Evolutionary conservation across 2,113 vertebrate genomes (phyloP), one percentile per base, ranked within the genome.

Genomic region (Empidonax traillii): DNA sequence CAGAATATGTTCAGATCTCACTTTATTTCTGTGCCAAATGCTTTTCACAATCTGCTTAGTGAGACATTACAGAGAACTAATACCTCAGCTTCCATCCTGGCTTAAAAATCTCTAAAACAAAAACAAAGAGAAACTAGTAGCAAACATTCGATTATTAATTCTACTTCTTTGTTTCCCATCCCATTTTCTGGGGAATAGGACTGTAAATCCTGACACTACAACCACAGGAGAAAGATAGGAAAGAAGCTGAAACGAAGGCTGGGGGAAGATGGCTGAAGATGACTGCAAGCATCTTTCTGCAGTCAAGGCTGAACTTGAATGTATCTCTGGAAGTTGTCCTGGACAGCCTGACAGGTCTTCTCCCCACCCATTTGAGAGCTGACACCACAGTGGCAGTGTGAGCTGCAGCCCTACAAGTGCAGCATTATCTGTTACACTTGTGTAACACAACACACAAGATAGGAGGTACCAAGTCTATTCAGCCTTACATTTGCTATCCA

Each of bases 11-110:
- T 93, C 69, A 89, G 67, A 33, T 92, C 69, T 67, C 2, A 1
- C 68, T 94, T 90, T 65, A 74, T 83, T 76, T 86, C 78, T 85
- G 27, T 93, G 85, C 83, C 91, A 94, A 93, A 66, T 67, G 66
- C 37, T 92, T 89, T 80, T 72, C 68, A 59, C 77, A 92, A 61
- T 79, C 85, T 95, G 87, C 62, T 86, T 85, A 92, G 81, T 0
- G 2, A 85, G 25, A 92, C 25, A 52, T 68, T 71, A 69, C 23
- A 91, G 53, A 91, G 61, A 89, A 93, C 61, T 81, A 95, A 62
- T 53, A 86, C 12, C 33, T 90, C 11, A 1, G 46, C 31, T 82
- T 73, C 61, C 35, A 65, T 28, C 16, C 28, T 53, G 75, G 55
- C 47, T 94, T 81, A 31, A 61, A 89, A 66, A 59, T 25, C 43